Percentiles rank a stretch among this genome's conserved stretches.
Evolutionary conservation across 53 echinoderm and acorn worm species (phyloP).

Genomic region (Holothuria scabra): DNA sequence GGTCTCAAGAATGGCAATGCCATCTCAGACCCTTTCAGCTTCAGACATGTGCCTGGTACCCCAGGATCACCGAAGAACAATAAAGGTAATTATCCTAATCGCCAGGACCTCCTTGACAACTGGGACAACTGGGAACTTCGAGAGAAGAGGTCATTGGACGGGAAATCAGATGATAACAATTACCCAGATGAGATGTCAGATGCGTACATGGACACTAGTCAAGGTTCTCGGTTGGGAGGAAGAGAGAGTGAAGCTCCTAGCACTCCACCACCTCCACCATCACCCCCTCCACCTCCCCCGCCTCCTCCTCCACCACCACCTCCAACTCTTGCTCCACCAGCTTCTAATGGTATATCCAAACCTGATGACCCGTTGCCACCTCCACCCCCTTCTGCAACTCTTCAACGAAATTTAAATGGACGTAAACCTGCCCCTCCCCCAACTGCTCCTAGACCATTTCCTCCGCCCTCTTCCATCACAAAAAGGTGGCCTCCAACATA

Average conservation of each 20-base stretch:
- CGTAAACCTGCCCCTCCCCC: slow-evolving; percentile 11
- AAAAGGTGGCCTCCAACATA: slow-evolving; percentile 3
- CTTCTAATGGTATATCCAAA: neutral
- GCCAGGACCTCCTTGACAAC: slow-evolving; percentile 20
- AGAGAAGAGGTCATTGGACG: slow-evolving; percentile 30
- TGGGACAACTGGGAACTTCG: slow-evolving; percentile 44
- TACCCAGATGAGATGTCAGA: slow-evolving; percentile 23
- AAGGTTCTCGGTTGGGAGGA: neutral
- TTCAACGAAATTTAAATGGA: neutral
- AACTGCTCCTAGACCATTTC: slow-evolving; percentile 27
- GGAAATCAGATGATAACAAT: slow-evolving; percentile 37
- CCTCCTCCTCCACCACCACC: slow-evolving; percentile 2
- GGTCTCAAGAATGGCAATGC: slow-evolving; percentile 31
- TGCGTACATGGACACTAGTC: slow-evolving; percentile 26
- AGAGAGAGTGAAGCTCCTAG: neutral
- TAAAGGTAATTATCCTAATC: neutral
- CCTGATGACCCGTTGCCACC: neutral
- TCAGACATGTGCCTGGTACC: slow-evolving; percentile 6
- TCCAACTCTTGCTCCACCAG: neutral
- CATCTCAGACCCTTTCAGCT: slow-evolving; percentile 26
- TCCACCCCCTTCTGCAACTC: neutral
- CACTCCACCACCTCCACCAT: neutral
- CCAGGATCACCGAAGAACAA: neutral
- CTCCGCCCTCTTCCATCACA: slow-evolving; percentile 1
- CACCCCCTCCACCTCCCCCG: slow-evolving; percentile 10